Percentiles rank a stretch among this genome's conserved stretches.
These are phyloP conservation scores for Melieria omissa DNA, from an alignment of 2,888 invertebrate genomes.

Conservation along the genomic window DNA sequence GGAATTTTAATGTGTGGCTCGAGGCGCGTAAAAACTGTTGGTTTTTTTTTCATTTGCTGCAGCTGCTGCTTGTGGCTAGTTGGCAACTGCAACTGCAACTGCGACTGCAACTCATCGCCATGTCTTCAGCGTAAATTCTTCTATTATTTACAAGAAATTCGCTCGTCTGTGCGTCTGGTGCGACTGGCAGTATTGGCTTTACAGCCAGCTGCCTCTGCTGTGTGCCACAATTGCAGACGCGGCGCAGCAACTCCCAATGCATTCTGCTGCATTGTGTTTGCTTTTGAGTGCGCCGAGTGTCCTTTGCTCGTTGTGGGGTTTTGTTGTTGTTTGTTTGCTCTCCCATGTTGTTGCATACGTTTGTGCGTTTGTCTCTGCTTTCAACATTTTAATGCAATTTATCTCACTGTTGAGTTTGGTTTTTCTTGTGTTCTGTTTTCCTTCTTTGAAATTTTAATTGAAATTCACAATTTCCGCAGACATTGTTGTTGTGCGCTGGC, in stretches of 20 bases:
- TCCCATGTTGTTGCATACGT: too few relatives aligned
- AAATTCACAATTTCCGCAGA: slow-evolving; percentile 29
- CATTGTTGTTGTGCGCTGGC: slow-evolving; percentile 12
- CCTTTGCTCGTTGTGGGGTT: slow-evolving; percentile 12
- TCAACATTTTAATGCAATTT: slow-evolving; percentile 22
- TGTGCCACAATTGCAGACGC: neutral
- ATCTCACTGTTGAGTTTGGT: slow-evolving; percentile 5
- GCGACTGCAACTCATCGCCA: neutral
- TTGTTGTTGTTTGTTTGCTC: slow-evolving; percentile 7
- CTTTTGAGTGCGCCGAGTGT: neutral
- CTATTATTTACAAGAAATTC: slow-evolving; percentile 4
- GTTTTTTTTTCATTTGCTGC: slow-evolving; percentile 8
- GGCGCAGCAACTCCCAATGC: neutral
- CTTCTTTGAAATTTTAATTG: slow-evolving; percentile 33
- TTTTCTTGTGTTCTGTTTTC: neutral
- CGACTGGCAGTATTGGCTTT: neutral
- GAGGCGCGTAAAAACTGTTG: slow-evolving; percentile 27
- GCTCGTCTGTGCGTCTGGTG: neutral
- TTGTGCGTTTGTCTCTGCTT: slow-evolving; percentile 20
- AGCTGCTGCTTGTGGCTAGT: neutral
- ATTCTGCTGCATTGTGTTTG: neutral
- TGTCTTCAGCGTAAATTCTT: slow-evolving; percentile 12
- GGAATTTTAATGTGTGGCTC: slow-evolving; percentile 32
- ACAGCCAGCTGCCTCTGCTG: neutral
- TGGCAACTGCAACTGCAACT: too few relatives aligned